phyloP scores from a whole-genome alignment of 2,888 invertebrate species.

The Xestobium rufovillosum region DNA sequence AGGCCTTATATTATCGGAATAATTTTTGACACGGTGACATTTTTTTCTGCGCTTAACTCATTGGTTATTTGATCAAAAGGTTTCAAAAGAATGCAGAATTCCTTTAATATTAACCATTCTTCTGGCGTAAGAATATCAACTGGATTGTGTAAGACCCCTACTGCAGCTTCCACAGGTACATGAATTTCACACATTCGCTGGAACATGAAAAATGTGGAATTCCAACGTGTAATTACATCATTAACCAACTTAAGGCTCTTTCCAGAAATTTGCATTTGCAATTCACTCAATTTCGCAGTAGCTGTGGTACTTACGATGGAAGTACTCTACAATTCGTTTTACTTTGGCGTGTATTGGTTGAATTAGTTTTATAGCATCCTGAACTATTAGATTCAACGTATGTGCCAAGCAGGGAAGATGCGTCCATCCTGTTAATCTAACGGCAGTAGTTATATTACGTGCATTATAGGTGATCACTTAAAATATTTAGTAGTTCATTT shows the following conservation, averaged over 20 bases:
- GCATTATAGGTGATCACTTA: constrained; percentile 25
- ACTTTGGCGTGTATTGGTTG: constrained; percentile 21
- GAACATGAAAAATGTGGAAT: constrained; percentile 23
- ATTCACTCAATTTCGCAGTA: constrained; percentile 12
- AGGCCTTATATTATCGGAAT: constrained; percentile 11
- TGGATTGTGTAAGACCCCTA: too few species aligned
- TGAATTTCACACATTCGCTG: constrained; percentile 17
- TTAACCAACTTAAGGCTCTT: constrained; percentile 19
- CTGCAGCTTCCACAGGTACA: constrained; percentile 21
- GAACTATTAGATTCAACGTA: constrained; percentile 26
- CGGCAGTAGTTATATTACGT: constrained; percentile 27
- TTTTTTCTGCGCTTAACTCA: constrained; percentile 25
- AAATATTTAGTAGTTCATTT: constrained; percentile 12
- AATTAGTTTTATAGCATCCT: constrained; percentile 18
- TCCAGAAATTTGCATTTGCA: constrained; percentile 13
- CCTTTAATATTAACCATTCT: constrained; percentile 20
- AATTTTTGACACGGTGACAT: constrained; percentile 22
- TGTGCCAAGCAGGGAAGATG: constrained; percentile 27
- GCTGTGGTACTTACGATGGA: constrained; percentile 25
- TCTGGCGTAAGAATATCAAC: constrained; percentile 17
- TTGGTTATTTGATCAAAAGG: constrained; percentile 20
- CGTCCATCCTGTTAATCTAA: constrained; percentile 24
- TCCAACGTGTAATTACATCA: constrained; percentile 22
- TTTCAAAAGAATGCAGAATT: constrained; percentile 18
- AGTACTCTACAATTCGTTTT: constrained; percentile 27